A percentile compares a stretch with the other conserved stretches of the same genome.
Evolutionary conservation across 1,140 invertebrate species (phyloP).

Genomic region (Hermetia illucens): DNA sequence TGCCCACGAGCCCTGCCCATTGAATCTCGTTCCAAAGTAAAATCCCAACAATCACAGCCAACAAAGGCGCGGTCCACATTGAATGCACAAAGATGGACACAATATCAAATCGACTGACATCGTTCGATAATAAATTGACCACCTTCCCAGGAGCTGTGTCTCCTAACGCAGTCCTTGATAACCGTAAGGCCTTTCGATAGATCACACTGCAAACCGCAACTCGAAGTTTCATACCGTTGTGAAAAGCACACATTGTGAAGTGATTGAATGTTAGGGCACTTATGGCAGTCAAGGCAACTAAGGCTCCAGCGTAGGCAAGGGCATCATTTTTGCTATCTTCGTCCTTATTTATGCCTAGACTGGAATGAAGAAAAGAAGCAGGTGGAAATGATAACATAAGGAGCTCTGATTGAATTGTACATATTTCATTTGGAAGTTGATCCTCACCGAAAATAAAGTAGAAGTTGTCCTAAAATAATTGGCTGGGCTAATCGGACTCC

Average conservation of each 20-base stretch:
- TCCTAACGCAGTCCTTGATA: slow-evolving; percentile 50
- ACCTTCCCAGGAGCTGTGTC: slow-evolving; percentile 72
- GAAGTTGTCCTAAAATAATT: no score
- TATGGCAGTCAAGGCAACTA: no score
- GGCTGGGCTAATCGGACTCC: no score
- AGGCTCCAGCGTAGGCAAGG: no score
- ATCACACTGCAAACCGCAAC: slow-evolving; percentile 49
- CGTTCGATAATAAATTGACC: slow-evolving; percentile 59
- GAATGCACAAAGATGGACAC: slow-evolving; percentile 28
- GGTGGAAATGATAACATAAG: no score
- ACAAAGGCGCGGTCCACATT: slow-evolving; percentile 37
- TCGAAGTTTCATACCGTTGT: slow-evolving; percentile 42
- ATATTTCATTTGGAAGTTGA: no score
- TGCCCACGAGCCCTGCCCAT: slow-evolving; percentile 35
- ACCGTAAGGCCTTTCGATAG: slow-evolving; percentile 45
- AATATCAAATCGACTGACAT: slow-evolving; percentile 32
- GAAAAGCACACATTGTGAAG: slow-evolving; percentile 40
- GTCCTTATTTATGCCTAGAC: no score
- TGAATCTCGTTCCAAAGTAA: slow-evolving; percentile 30
- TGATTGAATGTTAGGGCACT: slow-evolving; percentile 43
- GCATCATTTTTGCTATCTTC: no score
- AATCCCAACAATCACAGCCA: slow-evolving; percentile 30
- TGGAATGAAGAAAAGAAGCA: no score
- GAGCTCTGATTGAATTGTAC: no score
- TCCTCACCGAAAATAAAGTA: no score